Evolutionary conservation across 2,797 vertebrate species (phyloP), one percentile per base, ranked within the genome.

Genomic region (Lacerta viridis): DNA sequence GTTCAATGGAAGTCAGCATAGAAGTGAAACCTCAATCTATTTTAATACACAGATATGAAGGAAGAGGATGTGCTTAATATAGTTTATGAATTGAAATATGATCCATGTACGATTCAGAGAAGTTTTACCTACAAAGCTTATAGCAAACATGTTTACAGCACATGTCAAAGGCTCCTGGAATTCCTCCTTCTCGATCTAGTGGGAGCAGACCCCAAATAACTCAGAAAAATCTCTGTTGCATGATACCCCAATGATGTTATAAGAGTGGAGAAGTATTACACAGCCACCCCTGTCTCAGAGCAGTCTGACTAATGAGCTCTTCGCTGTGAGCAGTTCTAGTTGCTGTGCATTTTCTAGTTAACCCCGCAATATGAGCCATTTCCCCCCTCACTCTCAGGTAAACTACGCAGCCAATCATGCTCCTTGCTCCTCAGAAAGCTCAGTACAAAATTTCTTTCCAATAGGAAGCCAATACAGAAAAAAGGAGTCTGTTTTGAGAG

Each of bases 401-500:
- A 76, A 76, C 74, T 41, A 1, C 39, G 1, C 7, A 76, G 23
- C 17, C 39, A 76, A 9, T 68, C 8, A 2, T 25, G 64, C 25
- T 68, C 64, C 23, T 55, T 4, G 50, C 3, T 55, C 13, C 13
- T 55, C 50, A 1, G 50, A 55, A 55, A 55, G 50, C 50, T 55
- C 50, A 55, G 50, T 15, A 55, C 50, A 55, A 55, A 55, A 55
- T 33, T 23, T 33, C 84, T 93, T 88, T 75, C 29, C 83, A 86
- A 89, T 5, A 55, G 33, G 9, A 68, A 64, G 88, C 46, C 64
- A 46, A 2, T 68, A 15, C 39, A 20, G 9, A 89, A 46, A 8
- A 91, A 75, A 87, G 46, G 74, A 55, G 72, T 7, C 5, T 23
- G 80, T 80, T 91, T 91, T 85, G 41, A 88, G n/a, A 29, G 82